A percentile compares a stretch with the other conserved stretches of the same genome.
Evolutionary conservation across 2,113 vertebrate species (phyloP).

Genomic region (Lates calcarifer): DNA sequence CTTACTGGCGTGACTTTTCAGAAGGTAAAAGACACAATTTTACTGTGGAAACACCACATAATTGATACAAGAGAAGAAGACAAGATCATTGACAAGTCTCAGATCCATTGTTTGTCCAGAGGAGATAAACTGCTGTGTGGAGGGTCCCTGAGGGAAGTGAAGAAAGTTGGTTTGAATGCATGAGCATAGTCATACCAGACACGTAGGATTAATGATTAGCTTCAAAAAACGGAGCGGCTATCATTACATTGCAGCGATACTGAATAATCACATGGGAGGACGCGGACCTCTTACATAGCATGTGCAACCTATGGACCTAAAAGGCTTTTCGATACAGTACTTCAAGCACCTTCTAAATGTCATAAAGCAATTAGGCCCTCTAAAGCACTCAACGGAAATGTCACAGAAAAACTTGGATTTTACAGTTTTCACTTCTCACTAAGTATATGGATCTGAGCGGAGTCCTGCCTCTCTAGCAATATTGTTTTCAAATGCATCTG

Average conservation of each 20-base stretch:
- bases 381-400: slow-evolving; percentile 66
- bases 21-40: slow-evolving; percentile 59
- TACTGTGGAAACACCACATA: slow-evolving; percentile 51
- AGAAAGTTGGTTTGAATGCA: slow-evolving; percentile 63
- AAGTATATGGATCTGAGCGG: slow-evolving; percentile 24
- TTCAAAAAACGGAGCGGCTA: slow-evolving; percentile 58
- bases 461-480: slow-evolving; percentile 9
- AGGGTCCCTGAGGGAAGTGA: slow-evolving; percentile 80
- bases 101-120: slow-evolving; percentile 54
- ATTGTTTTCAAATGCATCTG: slow-evolving; percentile 30
- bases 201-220: slow-evolving; percentile 59
- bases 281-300: slow-evolving; percentile 53
- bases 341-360: slow-evolving; percentile 70
- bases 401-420: slow-evolving; percentile 55
- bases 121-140: slow-evolving; percentile 62
- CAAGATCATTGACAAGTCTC: slow-evolving; percentile 44
- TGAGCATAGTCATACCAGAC: slow-evolving; percentile 55
- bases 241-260: slow-evolving; percentile 61
- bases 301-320: slow-evolving; percentile 55
- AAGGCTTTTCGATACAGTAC: slow-evolving; percentile 62
- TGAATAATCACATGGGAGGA: slow-evolving; percentile 61
- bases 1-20: slow-evolving; percentile 62
- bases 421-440: slow-evolving; percentile 41
- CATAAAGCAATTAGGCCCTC: slow-evolving; percentile 67
- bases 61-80: slow-evolving; percentile 53